Conservation (phyloP, 2,113 vertebrate genomes). For the Tupaia tana region DNA sequence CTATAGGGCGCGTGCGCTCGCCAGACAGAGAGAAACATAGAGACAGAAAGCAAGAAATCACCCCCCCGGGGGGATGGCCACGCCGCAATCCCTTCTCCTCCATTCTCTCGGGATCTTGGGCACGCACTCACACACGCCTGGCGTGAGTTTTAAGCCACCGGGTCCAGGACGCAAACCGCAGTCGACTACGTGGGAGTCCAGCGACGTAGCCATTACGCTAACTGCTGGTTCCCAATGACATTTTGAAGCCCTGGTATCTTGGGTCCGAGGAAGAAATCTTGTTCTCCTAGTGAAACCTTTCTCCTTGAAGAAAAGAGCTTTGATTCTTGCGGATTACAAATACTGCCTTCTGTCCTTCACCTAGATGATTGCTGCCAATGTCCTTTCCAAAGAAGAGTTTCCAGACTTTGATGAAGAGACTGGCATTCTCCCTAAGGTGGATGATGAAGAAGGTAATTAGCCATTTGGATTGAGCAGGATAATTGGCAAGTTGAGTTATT, state of each 20-base stretch:
- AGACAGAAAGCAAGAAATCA: no score
- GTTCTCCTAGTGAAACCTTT: neutral
- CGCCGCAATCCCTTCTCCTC: no score
- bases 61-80: no score
- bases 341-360: neutral
- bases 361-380: conserved; percentile 99
- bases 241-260: neutral
- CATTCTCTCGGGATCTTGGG: no score
- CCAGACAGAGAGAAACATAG: no score
- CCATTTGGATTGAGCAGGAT: neutral
- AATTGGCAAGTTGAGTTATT: neutral
- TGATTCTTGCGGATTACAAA: neutral
- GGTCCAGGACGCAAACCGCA: no score
- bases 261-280: neutral
- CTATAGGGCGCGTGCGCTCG: no score
- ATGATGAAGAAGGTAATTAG: conserved; percentile 96
- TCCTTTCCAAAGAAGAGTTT: conserved; percentile 98
- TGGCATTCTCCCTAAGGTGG: conserved; percentile 98
- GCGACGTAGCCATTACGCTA: no score
- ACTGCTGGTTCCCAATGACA: no score
- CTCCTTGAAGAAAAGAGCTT: neutral
- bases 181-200: no score
- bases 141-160: no score
- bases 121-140: no score
- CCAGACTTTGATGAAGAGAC: conserved; percentile 99